Evolutionary conservation across 1,140 invertebrate species (phyloP), one percentile per base, ranked within the genome.

Genomic region (Halictus rubicundus): DNA sequence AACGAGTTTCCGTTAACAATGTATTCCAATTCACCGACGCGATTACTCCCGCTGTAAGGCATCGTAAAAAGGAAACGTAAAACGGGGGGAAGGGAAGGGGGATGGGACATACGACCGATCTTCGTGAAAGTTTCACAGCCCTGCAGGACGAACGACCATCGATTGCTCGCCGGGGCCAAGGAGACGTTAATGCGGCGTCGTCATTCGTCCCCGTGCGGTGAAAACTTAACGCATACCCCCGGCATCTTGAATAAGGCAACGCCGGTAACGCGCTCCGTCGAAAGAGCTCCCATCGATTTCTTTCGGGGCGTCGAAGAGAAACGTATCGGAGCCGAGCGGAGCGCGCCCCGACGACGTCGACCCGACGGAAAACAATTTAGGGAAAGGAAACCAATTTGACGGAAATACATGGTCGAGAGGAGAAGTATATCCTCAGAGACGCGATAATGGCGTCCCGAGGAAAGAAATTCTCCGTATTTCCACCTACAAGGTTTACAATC

Each of bases 61-160:
- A n/a, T 73, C 68, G 70, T 85, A 85, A 81, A 85, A 32, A 82
- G 71, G 64, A 32, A 78, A 72, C 52, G 76, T 77, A 52, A 80
- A 85, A 65, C 23, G 49, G 27, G 37, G 10, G 32, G 2, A 8
- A 10, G 32, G 49, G 46, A 4, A 63, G 9, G 14, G 39, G 49
- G n/a, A n/a, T n/a, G n/a, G 60, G 5, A 64, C 73, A 71, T 69
- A 60, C 61, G 64, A 74, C 63, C 27, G 69, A 70, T 61, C 52
- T 52, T 66, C 77, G 23, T 87, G 75, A 87, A 83, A 86, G n/a
- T 86, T 87, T 83, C 73, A 86, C 61, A 68, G 83, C 63, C 68
- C 5, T 10, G n/a, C 60, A 78, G 23, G 37, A 74, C 60, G 74
- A 73, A 70, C 59, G 54, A 46, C 57, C 49, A 46, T 46, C 49